phyloP scores from a whole-genome alignment of 2,113 vertebrate genomes.

The Hippocampus zosterae region DNA sequence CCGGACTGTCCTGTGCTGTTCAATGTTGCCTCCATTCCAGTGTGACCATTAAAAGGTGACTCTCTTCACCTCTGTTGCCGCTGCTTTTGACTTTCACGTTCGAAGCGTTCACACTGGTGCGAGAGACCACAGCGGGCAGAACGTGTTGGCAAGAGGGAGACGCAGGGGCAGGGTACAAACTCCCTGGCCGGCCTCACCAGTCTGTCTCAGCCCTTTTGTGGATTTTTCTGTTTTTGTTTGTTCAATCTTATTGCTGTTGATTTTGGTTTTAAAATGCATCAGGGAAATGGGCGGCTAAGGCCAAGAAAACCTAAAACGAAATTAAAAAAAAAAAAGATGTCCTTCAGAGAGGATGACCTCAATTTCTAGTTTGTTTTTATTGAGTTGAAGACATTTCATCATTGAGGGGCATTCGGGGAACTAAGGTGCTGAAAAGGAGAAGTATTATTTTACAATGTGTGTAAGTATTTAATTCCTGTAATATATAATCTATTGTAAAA shows the following conservation, averaged over 20 bases:
- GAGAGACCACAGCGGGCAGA: constrained; percentile 33
- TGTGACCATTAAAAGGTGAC: constrained; percentile 69
- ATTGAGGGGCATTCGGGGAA: constrained; percentile 41
- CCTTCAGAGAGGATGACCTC: constrained; percentile 45
- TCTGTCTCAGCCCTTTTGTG: constrained; percentile 3
- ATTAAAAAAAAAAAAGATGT: constrained; percentile 40
- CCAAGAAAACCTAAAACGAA: constrained; percentile 28
- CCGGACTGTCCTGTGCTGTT: constrained; percentile 62
- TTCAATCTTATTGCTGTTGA: constrained; percentile 34
- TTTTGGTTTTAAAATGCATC: constrained; percentile 33
- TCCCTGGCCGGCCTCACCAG: background rate
- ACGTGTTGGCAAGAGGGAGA: constrained; percentile 40
- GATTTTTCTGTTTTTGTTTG: constrained; percentile 27
- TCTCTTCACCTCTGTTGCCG: constrained; percentile 59
- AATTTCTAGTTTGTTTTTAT: constrained; percentile 48
- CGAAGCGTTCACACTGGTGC: background rate
- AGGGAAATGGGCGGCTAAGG: constrained; percentile 29
- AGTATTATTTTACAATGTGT: constrained; percentile 75
- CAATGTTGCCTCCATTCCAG: constrained; percentile 60
- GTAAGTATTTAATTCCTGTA: constrained; percentile 80
- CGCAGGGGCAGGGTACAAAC: background rate
- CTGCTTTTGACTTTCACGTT: constrained; percentile 2
- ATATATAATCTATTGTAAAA: constrained; percentile 80
- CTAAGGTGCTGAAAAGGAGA: constrained; percentile 73
- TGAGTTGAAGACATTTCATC: constrained; percentile 56